These are phyloP conservation scores for Graptemys geographica DNA, from an alignment of 2,797 vertebrate genomes.

Conservation along the genomic window DNA sequence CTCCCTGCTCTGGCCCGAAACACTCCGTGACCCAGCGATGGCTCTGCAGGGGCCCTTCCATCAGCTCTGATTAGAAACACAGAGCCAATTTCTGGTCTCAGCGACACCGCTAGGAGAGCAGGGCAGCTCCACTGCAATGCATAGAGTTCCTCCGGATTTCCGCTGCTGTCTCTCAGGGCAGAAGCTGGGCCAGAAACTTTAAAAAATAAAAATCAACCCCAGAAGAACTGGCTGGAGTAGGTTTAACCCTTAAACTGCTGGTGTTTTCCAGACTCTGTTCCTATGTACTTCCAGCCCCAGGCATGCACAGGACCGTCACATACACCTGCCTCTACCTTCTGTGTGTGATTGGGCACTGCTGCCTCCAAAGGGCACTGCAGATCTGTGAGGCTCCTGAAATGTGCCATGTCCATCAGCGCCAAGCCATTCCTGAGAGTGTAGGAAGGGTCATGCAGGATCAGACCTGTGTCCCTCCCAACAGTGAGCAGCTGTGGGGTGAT, in stretches of 20 bases:
- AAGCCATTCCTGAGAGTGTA: neutral
- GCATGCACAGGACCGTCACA: neutral
- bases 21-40: neutral
- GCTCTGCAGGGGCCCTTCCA: neutral
- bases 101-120: neutral
- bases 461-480: neutral
- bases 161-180: neutral
- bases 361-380: neutral
- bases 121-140: neutral
- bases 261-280: neutral
- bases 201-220: neutral
- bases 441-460: neutral
- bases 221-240: neutral
- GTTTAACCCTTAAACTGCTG: neutral
- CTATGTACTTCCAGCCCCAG: neutral
- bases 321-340: neutral
- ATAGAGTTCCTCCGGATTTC: neutral
- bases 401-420: neutral
- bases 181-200: neutral
- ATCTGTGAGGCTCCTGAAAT: neutral
- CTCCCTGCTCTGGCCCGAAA: neutral
- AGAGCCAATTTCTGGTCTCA: neutral
- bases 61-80: neutral
- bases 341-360: neutral
- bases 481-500: neutral